Evolutionary conservation across 2,113 vertebrate genomes (phyloP), one percentile per base, ranked within the genome.

Genomic region (Bos javanicus): DNA sequence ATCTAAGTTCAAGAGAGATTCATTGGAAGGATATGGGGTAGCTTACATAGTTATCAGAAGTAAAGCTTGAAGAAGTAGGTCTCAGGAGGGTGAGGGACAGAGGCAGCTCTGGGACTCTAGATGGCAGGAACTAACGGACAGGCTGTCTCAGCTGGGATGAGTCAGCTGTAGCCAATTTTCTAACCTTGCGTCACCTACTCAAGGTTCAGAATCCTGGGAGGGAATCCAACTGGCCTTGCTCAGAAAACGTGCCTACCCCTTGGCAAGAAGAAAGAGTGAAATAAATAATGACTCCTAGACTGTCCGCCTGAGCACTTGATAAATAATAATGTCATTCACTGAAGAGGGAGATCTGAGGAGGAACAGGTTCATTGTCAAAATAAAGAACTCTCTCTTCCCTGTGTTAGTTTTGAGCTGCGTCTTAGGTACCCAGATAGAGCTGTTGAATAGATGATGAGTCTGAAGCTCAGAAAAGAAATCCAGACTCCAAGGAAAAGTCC

Each of bases 261-360:
- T 71, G 56, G 33, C 90, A 92, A 56, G 71, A 87, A 94, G 64
- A 78, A 76, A 94, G 54, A 95, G 43, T 46, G 25, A 96, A 97
- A 94, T 36, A 87, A 52, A 26, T 46, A 60, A 83, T 48, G 30
- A 82, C 59, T 89, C 87, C n/a, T 33, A 56, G 30, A 21, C 80
- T 59, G 30, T 91, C 86, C 23, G 4, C 52, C 28, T 74, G 23
- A 94, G 30, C 43, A 56, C n/a, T 43, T 33, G 21, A 7, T 82
- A 26, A 81, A 56, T 39, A 84, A 50, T 7, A 15, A 1, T 91
- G 85, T 91, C 46, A 30, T 43, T 87, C 43, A 23, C 6, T 6
- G 52, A 90, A 57, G n/a, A 39, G 46, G 25, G 59, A 88, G 46
- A 60, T 83, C 19, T 5, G 67, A 96, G 25, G 25, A 91, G 36